phyloP scores from a whole-genome alignment of 92 coral and sea anemone species.

The Palythoa heliodiscus region DNA sequence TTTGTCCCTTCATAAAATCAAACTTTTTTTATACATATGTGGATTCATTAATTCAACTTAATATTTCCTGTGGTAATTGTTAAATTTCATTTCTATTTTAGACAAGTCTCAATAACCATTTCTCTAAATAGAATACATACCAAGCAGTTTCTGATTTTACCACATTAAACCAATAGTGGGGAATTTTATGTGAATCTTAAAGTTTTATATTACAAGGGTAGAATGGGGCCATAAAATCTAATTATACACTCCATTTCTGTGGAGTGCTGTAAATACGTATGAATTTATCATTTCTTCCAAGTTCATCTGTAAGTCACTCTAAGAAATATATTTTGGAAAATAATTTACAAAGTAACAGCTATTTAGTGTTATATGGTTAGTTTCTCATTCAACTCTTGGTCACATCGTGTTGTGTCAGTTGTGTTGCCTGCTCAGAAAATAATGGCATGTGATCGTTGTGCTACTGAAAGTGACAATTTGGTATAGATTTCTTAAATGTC shows the following conservation, averaged over 20 bases:
- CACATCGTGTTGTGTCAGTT: no score
- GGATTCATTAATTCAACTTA: neutral
- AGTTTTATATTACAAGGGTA: conserved; percentile 16
- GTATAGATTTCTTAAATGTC: no score
- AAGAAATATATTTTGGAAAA: neutral
- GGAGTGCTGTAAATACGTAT: conserved; percentile 11
- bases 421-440: no score
- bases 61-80: neutral
- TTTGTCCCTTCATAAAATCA: neutral
- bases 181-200: conserved; percentile 21
- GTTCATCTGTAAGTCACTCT: neutral
- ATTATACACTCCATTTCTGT: conserved; percentile 21
- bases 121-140: neutral
- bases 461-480: no score
- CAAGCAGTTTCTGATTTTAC: neutral
- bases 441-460: no score
- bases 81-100: neutral
- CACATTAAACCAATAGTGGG: conserved; percentile 1
- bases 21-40: neutral
- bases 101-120: neutral
- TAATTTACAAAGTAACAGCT: neutral
- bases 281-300: neutral
- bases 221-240: neutral
- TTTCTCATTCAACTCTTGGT: neutral
- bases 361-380: neutral